Conservation (phyloP, 92 coral and sea anemone genomes). For the Phenganax marumi region DNA sequence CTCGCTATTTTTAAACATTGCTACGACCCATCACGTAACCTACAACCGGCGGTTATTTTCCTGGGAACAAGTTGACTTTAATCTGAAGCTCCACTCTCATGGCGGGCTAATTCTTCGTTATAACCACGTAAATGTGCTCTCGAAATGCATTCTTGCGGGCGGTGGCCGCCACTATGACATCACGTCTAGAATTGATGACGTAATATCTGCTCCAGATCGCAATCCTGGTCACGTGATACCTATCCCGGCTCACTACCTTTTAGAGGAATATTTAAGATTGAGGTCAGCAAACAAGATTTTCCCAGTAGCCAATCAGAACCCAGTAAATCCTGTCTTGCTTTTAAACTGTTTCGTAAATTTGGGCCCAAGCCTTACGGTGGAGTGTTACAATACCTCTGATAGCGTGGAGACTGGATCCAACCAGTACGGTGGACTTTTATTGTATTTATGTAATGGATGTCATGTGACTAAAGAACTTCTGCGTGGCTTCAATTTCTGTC, state of each 20-base stretch:
- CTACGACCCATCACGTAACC: slow-evolving; percentile 59
- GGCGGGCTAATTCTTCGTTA: slow-evolving; percentile 72
- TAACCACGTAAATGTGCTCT: slow-evolving; percentile 71
- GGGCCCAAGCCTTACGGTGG: slow-evolving; percentile 80
- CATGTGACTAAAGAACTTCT: slow-evolving; percentile 75
- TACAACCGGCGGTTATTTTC: slow-evolving; percentile 71
- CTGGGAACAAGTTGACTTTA: slow-evolving; percentile 81
- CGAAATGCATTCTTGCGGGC: slow-evolving; percentile 73
- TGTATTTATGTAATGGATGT: slow-evolving; percentile 69
- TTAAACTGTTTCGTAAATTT: slow-evolving; percentile 84
- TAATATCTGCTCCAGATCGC: slow-evolving; percentile 87
- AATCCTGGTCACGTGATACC: slow-evolving; percentile 79
- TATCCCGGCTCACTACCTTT: slow-evolving; percentile 85
- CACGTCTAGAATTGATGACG: slow-evolving; percentile 54
- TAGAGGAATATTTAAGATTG: slow-evolving; percentile 80
- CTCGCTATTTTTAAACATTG: slow-evolving; percentile 72
- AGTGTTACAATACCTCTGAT: slow-evolving; percentile 73
- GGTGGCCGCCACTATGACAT: slow-evolving; percentile 63
- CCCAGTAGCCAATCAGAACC: slow-evolving; percentile 73
- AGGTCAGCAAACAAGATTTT: slow-evolving; percentile 78
- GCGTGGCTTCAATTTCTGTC: slow-evolving; percentile 77
- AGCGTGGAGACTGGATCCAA: slow-evolving; percentile 54
- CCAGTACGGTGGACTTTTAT: slow-evolving; percentile 81
- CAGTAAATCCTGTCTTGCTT: slow-evolving; percentile 71
- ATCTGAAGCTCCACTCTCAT: slow-evolving; percentile 57